phyloP scores from a whole-genome alignment of 2,888 invertebrate species.

The Cremastobaeus sp. region DNA sequence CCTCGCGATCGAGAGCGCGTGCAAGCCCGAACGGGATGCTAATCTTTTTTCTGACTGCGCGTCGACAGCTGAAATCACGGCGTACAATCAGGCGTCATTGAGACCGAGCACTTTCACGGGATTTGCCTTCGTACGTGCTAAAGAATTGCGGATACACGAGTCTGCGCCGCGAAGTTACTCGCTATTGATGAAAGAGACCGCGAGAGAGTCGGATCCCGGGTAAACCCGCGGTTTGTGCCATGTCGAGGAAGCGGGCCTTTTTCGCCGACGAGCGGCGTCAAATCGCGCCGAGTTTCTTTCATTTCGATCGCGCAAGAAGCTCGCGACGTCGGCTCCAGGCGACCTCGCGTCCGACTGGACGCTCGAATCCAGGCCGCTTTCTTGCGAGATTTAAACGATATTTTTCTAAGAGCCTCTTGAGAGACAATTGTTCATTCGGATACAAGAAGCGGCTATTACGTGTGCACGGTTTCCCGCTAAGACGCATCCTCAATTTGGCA shows the following conservation, averaged over 20 bases:
- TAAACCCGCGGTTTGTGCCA: constrained; percentile 44
- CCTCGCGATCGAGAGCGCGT: too few species aligned
- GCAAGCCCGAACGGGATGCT: too few species aligned
- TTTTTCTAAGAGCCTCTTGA: constrained; percentile 21
- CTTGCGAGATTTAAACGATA: constrained; percentile 9
- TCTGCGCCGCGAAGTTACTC: constrained; percentile 17
- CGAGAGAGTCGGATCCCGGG: constrained; percentile 50
- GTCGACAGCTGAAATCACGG: constrained; percentile 9
- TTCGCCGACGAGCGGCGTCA: constrained; percentile 47
- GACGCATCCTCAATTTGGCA: constrained; percentile 53
- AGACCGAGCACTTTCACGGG: constrained; percentile 24
- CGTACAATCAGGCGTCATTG: constrained; percentile 13
- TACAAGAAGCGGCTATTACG: constrained; percentile 48
- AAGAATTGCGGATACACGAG: constrained; percentile 37
- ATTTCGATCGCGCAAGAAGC: too few species aligned
- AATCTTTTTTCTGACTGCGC: constrained; percentile 5
- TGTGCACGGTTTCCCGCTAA: constrained; percentile 49
- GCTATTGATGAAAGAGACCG: constrained; percentile 55
- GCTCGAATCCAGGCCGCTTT: too few species aligned
- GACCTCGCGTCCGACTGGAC: too few species aligned
- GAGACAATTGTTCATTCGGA: constrained; percentile 36
- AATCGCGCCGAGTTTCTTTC: too few species aligned
- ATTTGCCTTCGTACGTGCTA: constrained; percentile 28
- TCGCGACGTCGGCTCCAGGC: too few species aligned
- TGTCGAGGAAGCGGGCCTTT: constrained; percentile 43